Base-by-base conservation (phyloP, 1,140 invertebrate species). In the Trachymyrmex cornetzi region DNA sequence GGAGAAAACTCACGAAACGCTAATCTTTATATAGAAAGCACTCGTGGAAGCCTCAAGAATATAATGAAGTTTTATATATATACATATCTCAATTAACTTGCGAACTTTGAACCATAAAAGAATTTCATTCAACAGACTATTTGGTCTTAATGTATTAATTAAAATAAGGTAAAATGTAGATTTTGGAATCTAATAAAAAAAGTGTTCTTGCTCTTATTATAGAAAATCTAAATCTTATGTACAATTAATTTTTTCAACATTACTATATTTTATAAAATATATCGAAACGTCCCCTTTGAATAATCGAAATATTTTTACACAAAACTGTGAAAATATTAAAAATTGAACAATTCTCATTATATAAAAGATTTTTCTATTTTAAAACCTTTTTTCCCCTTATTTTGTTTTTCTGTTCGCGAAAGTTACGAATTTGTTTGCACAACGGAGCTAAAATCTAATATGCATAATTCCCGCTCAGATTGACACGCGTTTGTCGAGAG, bases 401-500 rank as follows among this genome's bases (percentile, higher is more conserved):
- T 64, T 80, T 67, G 5, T 19, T 30, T 30, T 19, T 69, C 22
- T 53, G 27, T 50, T 6, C 7, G 48, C 7, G 30, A 72, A 71
- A 16, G 1, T 11, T 12, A 7, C 1, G 12, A 14, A 3, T 30
- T 59, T 44, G 27, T 50, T 38, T 9, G n/a, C 24, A 24, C 27
- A 24, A n/a, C 30, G 22, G 30, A 69, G n/a, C 16, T 38, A 24
- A 59, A 27, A 38, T 84, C 38, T 61, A 38, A 38, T 38, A 75
- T 30, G 69, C 55, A 16, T 63, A 63, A 84, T 75, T 30, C 11
- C 30, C 55, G 22, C 11, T 22, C 34, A 59, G 24, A 34, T 75
- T 84, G 67, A 24, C 69, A 63, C 55, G 44, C 55, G 50, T 81
- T 86, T 81, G 55, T 71, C 6, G 84, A 80, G 64, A 80, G 16